Base-by-base conservation (phyloP, 2,888 invertebrate genomes). In the Beris chalybata region DNA sequence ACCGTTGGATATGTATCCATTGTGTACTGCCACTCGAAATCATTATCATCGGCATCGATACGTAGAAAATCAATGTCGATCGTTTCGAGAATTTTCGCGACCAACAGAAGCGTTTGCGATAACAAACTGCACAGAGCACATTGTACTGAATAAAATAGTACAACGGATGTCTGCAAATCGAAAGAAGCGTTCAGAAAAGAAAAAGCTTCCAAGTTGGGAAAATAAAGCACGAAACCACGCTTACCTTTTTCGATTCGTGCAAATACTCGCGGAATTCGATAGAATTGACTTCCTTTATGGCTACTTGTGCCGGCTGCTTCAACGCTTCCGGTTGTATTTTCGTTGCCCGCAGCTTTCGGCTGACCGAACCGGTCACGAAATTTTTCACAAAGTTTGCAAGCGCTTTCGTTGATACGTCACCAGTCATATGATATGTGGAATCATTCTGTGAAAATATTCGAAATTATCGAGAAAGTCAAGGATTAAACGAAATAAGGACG, bases 41-140 rank as follows among this genome's bases (percentile, higher is more conserved):
- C 92, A 83, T 95, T 94, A 0, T 85, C 83, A 74, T 90, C 89
- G 22, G 90, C 92, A 82, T 95, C 92, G 45, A 96, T 87, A 15
- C 91, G 83, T 29, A 87, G 85, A 73, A 90, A 88, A 67, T 79
- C 74, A 5, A 88, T 71, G 69, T 84, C 81, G 72, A 85, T 78
- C 73, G 82, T 74, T 68, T 82, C 76, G 70, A 87, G 83, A 77
- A 87, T 84, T 74, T 86, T 85, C 63, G 89, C 87, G 61, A 89
- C 85, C 53, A 86, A 86, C 67, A 90, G 81, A 74, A 89, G 85
- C 43, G 87, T 85, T 71, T 90, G 90, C 0, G 89, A 83, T 69
- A 90, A 83, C 15, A 86, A 84, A 59, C 86, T 86, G 72, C 92
- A 89, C 78, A 93, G 90, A 1, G 87, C 87, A 80, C 92, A 92